Evolutionary conservation across 2,113 vertebrate genomes (phyloP), one percentile per base, ranked within the genome.

Genomic region (Cairina moschata): DNA sequence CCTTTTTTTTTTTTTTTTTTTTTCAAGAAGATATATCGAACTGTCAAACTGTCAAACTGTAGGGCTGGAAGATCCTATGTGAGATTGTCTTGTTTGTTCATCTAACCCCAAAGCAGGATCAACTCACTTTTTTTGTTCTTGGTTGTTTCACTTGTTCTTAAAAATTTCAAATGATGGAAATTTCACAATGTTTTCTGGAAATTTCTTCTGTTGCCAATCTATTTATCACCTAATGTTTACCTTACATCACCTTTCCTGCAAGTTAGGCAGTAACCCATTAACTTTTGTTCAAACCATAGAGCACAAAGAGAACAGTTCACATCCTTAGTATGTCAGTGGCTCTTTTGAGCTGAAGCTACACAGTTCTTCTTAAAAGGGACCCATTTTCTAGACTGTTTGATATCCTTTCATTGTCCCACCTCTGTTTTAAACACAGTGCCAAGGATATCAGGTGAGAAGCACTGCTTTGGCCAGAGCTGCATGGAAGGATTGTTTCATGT

Each of bases 401-500:
- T 42, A 34, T 1, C 11, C 16, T 67, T 50, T 40, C 8, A 12
- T 8, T 68, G 56, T n/a, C 6, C 6, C 8, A 55, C 4, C 12
- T 50, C 40, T 34, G 46, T 46, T 79, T 55, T 32, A 32, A 52
- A 1, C 2, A 18, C 63, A 14, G 2, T 66, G 86, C 55, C 46
- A 90, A 26, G 13, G 80, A 6, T 52, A 11, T 65, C 56, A 60
- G 48, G 52, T 63, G 54, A 92, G 83, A 56, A 89, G 26, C 21
- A 5, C 18, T n/a, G 46, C 20, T n/a, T 86, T 88, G 82, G 48
- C 50, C 2, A 0, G 20, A 40, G 69, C n/a, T 2, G 0, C 38
- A 31, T 63, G 77, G 73, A 75, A 86, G 54, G 29, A 78, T 75
- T 63, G 42, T 3, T 91, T 65, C 73, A 68, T 7, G 25, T 62